Base-by-base conservation (phyloP, 2,113 vertebrate genomes). In the Cinclus cinclus region DNA sequence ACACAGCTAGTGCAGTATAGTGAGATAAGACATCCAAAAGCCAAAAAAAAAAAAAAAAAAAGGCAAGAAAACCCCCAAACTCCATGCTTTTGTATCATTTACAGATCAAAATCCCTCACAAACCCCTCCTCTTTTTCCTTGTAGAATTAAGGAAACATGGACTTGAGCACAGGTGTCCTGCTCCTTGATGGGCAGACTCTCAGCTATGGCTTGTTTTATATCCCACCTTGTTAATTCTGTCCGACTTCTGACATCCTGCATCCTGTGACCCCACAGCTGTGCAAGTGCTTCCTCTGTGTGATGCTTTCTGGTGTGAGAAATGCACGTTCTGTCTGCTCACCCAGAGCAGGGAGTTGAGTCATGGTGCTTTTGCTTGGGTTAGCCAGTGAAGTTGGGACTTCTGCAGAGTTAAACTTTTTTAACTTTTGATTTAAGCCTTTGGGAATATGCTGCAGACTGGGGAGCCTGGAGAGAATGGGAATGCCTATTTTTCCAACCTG, bases 401-500 rank as follows among this genome's bases (percentile, higher is more conserved):
- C 5, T 42, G 71, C 63, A 23, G 65, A 92, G 79, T 75, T 91
- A 70, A 83, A 94, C 64, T 78, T 93, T 17, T 55, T 47, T 59
- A 92, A 90, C 76, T 87, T 92, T 56, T 87, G 64, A 87, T 95
- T 86, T 63, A 78, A 87, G 42, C 92, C 52, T 56, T 83, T 0
- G 11, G 89, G 92, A 92, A 56, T 75, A 13, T 2, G 3, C 8
- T 81, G 56, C 80, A 94, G 89, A 6, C 76, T 90, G 39, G 55
- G 73, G 68, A 87, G 80, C 83, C 92, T 89, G 64, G 39, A 71
- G 89, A 83, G 80, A 92, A 83, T 1, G 25, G 73, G 77, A 89
- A 37, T 78, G 15, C 73, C 77, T 93, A n/a, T 89, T 93, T 60
- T 84, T 68, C 91, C 80, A 87, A 18, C n/a, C 19, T 95, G 86